Percentiles rank a stretch among this genome's conserved stretches.
phyloP scores from a whole-genome alignment of 2,113 vertebrate genomes.

The Alces alces region DNA sequence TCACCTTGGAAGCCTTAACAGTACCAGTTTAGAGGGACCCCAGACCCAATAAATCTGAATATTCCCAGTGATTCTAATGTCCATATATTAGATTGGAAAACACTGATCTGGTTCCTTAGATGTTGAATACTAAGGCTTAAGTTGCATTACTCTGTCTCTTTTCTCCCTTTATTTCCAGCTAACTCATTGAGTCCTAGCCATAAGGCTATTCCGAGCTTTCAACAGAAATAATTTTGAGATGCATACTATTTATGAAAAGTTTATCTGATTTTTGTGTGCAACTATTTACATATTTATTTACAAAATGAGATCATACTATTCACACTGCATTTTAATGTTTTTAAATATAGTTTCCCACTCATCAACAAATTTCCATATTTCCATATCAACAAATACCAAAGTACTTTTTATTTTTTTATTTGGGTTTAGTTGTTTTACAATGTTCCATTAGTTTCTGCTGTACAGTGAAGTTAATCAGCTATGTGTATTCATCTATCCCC shows the following conservation, averaged over 20 bases:
- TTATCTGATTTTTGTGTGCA: not conserved
- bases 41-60: not conserved
- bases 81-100: not conserved
- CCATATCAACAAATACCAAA: not conserved
- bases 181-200: not conserved
- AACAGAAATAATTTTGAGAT: constrained; percentile 33
- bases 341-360: not conserved
- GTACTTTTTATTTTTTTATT: not conserved
- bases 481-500: not conserved
- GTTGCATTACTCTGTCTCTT: not conserved
- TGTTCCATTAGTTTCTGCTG: not conserved
- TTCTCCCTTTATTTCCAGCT: not conserved
- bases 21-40: too few species aligned
- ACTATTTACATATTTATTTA: not conserved
- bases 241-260: not conserved
- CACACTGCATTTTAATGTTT: not conserved
- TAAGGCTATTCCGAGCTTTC: not conserved
- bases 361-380: not conserved
- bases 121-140: not conserved
- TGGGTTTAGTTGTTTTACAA: not conserved
- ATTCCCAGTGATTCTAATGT: not conserved
- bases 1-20: not conserved
- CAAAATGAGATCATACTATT: not conserved
- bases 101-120: not conserved
- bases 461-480: not conserved